Evolutionary conservation across 92 coral and sea anemone species (phyloP), one percentile per base, ranked within the genome.

Genomic region (Epizoanthus rinbou): DNA sequence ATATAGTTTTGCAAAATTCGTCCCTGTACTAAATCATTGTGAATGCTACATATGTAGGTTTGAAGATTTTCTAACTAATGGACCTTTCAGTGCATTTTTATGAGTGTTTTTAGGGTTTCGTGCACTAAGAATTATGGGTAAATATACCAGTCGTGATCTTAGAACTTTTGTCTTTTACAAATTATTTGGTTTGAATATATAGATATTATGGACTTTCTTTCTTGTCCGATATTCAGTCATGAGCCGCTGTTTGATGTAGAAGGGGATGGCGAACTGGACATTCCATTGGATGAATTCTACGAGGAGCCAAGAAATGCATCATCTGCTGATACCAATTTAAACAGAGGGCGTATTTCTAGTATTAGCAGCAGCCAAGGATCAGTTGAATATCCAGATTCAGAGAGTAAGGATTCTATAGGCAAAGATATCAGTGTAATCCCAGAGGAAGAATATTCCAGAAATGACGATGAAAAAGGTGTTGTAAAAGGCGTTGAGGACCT

Each of bases 301-400:
- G 85, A 75, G 7, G 93, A 90, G 56, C 37, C 80, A 9, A 75
- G 59, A 54, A 67, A 57, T 2, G 24, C 84, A 6, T 65, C 89
- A 19, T 71, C 57, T 25, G 69, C 81, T 8, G 97, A 91, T 18
- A 54, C 45, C 52, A 79, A 81, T 14, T 54, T 71, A 68, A 78
- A 80, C 24, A 85, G 83, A 24, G 86, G 88, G 14, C 87, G 97
- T 7, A 79, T 88, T 11, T 90, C 92, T 10, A 91, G 91, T 47
- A 88, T 89, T 39, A 80, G 92, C n/a, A 93, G 94, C 65, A 91
- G 91, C 28, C 91, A 91, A 74, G 92, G 97, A 0, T 91, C 94
- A 9, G 73, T 68, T 16, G 92, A 91, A 39, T 74, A 70, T 17
- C 76, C 78, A 54, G 74, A 31, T 5, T 11, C 57, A 64, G 87